A percentile compares a stretch with the other conserved stretches of the same genome.
These are phyloP conservation scores for Lepus oiostolus DNA, from an alignment of 2,797 vertebrate species.

Conservation along the genomic window DNA sequence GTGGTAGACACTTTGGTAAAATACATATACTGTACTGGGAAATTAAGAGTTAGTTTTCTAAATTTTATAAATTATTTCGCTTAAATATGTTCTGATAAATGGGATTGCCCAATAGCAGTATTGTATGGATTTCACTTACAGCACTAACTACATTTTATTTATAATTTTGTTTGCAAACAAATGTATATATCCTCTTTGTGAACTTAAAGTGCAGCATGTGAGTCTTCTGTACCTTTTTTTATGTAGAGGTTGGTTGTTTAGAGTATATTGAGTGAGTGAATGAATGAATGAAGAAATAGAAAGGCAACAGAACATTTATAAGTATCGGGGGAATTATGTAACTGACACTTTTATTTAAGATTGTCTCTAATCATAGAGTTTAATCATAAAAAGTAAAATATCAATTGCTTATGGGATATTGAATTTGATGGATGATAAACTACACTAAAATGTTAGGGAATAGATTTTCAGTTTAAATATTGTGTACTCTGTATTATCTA, in stretches of 20 bases:
- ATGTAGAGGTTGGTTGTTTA: background rate
- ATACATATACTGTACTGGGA: conserved; percentile 1
- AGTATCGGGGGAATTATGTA: background rate
- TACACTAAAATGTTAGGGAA: background rate
- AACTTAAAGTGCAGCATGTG: background rate
- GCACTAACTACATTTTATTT: background rate
- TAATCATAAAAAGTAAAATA: background rate
- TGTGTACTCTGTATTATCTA: background rate
- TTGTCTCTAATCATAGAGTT: background rate
- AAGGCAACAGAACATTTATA: background rate
- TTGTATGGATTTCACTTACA: background rate
- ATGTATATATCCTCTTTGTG: background rate
- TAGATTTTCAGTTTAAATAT: background rate
- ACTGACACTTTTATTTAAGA: background rate
- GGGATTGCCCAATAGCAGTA: background rate
- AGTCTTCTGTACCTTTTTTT: background rate
- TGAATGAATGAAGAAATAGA: background rate
- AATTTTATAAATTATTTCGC: conserved; percentile 30
- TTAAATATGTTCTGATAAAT: background rate
- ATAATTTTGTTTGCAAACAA: background rate
- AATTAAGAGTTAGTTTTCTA: conserved; percentile 20
- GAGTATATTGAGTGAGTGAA: background rate
- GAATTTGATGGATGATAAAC: background rate
- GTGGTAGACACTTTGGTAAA: conserved; percentile 33
- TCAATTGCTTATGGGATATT: background rate